These are phyloP conservation scores for Eupithecia exiguata DNA, from an alignment of 2,888 invertebrate species.

Conservation along the genomic window DNA sequence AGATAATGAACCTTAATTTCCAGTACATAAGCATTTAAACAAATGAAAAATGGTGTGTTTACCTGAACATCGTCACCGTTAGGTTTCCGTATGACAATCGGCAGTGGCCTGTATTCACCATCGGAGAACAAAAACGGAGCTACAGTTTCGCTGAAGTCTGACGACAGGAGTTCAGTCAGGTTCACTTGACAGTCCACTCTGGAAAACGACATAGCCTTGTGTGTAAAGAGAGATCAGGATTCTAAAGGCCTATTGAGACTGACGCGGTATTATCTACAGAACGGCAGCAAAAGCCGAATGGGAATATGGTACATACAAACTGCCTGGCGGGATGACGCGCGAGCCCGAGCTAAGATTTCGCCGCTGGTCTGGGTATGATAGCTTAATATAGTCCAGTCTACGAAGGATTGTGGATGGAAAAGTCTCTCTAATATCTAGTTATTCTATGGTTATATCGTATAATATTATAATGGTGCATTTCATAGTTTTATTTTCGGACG, in stretches of 20 bases:
- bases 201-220: slow-evolving; percentile 40
- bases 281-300: background rate
- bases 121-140: slow-evolving; percentile 57
- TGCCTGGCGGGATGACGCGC: background rate
- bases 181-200: slow-evolving; percentile 63
- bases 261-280: background rate
- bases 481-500: background rate
- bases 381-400: too few relatives aligned
- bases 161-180: slow-evolving; percentile 50
- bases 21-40: background rate
- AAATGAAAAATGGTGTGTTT: slow-evolving; percentile 16
- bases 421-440: too few relatives aligned
- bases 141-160: slow-evolving; percentile 55
- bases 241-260: background rate
- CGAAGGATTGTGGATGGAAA: too few relatives aligned
- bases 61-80: slow-evolving; percentile 64
- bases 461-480: background rate
- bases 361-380: background rate
- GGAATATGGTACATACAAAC: background rate
- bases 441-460: too few relatives aligned
- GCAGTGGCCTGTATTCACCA: slow-evolving; percentile 57
- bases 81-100: slow-evolving; percentile 60
- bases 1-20: background rate
- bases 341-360: background rate
- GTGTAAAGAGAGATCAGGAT: background rate